Conservation (phyloP, 2,113 vertebrate species). For the Puntigrus tetrazona region DNA sequence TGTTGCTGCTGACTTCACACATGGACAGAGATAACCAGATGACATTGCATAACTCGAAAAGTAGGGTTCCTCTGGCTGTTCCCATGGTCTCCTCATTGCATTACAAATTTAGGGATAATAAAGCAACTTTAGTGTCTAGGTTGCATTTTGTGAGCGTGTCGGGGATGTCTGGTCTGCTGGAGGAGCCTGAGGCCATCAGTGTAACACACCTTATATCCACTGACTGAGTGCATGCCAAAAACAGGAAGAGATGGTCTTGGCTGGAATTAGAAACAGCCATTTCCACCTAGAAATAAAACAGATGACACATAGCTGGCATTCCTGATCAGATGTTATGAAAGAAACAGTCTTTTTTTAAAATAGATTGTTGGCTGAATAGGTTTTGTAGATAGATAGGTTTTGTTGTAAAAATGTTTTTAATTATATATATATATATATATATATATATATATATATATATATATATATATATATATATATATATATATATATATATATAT, state of each 20-base stretch:
- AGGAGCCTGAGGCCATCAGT: background rate
- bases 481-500: too few relatives aligned
- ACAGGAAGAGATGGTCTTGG: background rate
- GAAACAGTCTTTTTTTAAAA: background rate
- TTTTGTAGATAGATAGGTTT: background rate
- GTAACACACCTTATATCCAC: slow-evolving; percentile 14
- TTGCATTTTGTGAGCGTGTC: slow-evolving; percentile 17
- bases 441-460: too few relatives aligned
- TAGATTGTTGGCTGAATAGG: background rate
- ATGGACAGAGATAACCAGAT: background rate
- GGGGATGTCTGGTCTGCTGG: background rate
- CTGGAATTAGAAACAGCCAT: slow-evolving; percentile 6
- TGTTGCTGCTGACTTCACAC: background rate
- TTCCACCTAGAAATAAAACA: background rate
- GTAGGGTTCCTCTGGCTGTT: slow-evolving; percentile 1
- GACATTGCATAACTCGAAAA: background rate
- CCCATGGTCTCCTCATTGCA: background rate
- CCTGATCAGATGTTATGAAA: background rate
- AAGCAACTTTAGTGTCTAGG: background rate
- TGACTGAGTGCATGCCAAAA: slow-evolving; percentile 1
- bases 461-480: too few relatives aligned
- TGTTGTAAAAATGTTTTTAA: too few relatives aligned
- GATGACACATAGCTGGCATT: slow-evolving; percentile 14
- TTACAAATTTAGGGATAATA: slow-evolving; percentile 11
- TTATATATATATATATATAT: too few relatives aligned